Evolutionary conservation across 2,113 vertebrate species (phyloP), one percentile per base, ranked within the genome.

Genomic region (Stegastes partitus): DNA sequence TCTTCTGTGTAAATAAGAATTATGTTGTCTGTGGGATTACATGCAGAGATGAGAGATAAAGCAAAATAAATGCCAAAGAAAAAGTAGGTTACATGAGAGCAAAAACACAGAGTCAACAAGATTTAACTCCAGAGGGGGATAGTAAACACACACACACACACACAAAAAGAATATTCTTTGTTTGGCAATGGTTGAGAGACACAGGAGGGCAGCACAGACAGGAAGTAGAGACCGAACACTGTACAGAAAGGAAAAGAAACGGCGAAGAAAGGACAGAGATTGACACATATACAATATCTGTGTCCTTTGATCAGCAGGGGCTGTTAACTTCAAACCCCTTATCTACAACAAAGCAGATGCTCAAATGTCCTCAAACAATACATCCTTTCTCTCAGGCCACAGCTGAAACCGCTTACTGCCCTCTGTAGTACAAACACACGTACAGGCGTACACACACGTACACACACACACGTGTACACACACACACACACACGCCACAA

Each of bases 281-380:
- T 67, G 82, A 83, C 54, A 61, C 65, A 67, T 77, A 34, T 49
- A 81, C 74, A 86, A 55, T 65, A 74, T 69, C 42, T 53, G n/a
- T 79, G 70, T 53, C 80, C 78, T 89, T 88, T 92, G 87, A 91
- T 90, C 89, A 74, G 74, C 8, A 21, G 72, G 50, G 61, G 51
- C 68, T 61, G 62, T 79, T 72, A 71, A 85, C 86, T 71, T 81
- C 72, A 81, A 87, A 76, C 62, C 63, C 49, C 79, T 90, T 82
- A 86, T 91, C 81, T 88, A 77, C 87, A 83, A 87, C 85, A 90
- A 89, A 85, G 88, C 87, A 90, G 84, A 90, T 87, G 91, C 85
- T 90, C 76, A 39, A 77, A 86, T 86, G 79, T 91, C 82, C 59
- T 64, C 81, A 86, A 91, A 93, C 92, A 92, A 93, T 87, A 79